These are phyloP conservation scores for Rhagologus leucostigma DNA, from an alignment of 2,113 vertebrate species.

Conservation along the genomic window DNA sequence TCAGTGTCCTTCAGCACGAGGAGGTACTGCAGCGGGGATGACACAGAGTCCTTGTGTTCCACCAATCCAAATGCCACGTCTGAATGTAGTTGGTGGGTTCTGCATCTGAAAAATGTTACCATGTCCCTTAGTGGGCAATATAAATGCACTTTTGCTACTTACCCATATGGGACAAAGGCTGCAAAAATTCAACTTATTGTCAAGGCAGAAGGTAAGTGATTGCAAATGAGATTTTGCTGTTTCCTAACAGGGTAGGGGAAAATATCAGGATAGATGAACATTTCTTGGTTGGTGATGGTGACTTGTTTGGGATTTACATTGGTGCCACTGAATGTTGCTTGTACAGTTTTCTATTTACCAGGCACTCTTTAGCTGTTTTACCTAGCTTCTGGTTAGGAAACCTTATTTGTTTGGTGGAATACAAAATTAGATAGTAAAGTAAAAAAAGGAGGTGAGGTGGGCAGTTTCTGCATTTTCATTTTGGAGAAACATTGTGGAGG, in stretches of 20 bases:
- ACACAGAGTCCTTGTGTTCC: background rate
- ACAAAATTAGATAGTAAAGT: background rate
- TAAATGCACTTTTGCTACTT: slow-evolving; percentile 59
- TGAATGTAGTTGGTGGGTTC: background rate
- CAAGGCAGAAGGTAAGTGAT: slow-evolving; percentile 48
- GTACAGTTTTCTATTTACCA: background rate
- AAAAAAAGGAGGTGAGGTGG: background rate
- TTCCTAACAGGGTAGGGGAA: background rate
- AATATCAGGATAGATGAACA: background rate
- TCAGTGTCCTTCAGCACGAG: background rate
- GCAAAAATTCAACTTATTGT: slow-evolving; percentile 29
- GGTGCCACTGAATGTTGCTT: background rate
- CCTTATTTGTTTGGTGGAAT: background rate
- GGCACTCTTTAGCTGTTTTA: background rate
- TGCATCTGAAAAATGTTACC: slow-evolving; percentile 45
- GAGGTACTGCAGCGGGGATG: background rate
- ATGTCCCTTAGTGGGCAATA: slow-evolving; percentile 29
- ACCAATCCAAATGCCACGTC: rapidly evolving
- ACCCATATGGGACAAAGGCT: slow-evolving; percentile 33
- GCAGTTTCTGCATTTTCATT: background rate
- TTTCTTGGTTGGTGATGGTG: background rate
- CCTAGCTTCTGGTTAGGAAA: background rate
- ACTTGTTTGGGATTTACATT: background rate
- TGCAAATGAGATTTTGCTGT: background rate
- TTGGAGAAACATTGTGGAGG: background rate